Percentiles rank a stretch among this genome's conserved stretches.
Evolutionary conservation across 1,140 invertebrate species (phyloP).

Genomic region (Drosophila nannoptera): DNA sequence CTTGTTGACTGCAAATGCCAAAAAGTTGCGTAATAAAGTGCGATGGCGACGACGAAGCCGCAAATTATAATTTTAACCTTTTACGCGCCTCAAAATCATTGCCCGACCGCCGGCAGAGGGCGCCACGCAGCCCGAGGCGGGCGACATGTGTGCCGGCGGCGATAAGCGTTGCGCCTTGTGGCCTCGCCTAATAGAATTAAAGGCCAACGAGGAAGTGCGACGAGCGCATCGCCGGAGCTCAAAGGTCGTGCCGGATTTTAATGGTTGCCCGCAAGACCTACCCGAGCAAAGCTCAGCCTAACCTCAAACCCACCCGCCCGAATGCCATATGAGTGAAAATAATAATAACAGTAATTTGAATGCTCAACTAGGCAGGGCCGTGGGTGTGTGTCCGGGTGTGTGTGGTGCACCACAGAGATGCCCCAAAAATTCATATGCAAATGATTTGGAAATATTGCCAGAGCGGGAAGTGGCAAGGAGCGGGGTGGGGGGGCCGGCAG

Average conservation of each 20-base stretch:
- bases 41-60: slow-evolving; percentile 55
- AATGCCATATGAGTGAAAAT: slow-evolving; percentile 72
- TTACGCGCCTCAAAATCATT: slow-evolving; percentile 45
- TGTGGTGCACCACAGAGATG: slow-evolving; percentile 45
- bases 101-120: slow-evolving; percentile 10
- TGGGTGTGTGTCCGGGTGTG: slow-evolving; percentile 10
- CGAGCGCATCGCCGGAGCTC: slow-evolving; percentile 39
- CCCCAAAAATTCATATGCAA: slow-evolving; percentile 75
- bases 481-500: not conserved
- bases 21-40: slow-evolving; percentile 72
- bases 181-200: slow-evolving; percentile 70
- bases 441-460: slow-evolving; percentile 63
- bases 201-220: slow-evolving; percentile 62
- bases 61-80: slow-evolving; percentile 76
- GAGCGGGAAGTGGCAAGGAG: too few relatives aligned
- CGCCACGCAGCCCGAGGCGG: slow-evolving; percentile 4
- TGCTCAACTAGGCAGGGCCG: slow-evolving; percentile 53
- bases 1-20: slow-evolving; percentile 66
- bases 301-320: slow-evolving; percentile 16
- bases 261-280: slow-evolving; percentile 42
- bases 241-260: slow-evolving; percentile 71
- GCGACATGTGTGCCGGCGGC: slow-evolving; percentile 50
- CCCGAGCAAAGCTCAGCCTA: not conserved
- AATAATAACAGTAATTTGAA: slow-evolving; percentile 77
- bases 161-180: slow-evolving; percentile 57